Evolutionary conservation across 2,113 vertebrate species (phyloP).

Genomic region (Canis aureus): DNA sequence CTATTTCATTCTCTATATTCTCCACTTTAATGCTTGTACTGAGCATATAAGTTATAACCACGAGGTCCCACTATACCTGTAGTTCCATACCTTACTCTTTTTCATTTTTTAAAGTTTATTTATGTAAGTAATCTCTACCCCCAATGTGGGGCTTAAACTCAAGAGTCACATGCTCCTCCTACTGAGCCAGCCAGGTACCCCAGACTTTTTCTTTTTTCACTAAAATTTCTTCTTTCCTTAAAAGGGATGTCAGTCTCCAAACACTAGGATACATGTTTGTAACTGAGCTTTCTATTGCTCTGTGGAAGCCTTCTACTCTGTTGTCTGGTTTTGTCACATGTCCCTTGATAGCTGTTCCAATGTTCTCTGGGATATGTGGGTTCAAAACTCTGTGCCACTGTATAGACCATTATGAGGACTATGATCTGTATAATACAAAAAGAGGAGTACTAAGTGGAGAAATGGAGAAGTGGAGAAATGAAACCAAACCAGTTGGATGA

Average conservation of each 20-base stretch:
- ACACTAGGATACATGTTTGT: not conserved
- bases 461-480: not conserved
- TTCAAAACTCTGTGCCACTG: not conserved
- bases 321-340: not conserved
- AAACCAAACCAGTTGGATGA: not conserved
- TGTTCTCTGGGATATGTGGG: not conserved
- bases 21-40: not conserved
- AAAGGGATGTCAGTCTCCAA: not conserved
- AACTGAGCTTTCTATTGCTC: not conserved
- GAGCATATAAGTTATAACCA: not conserved
- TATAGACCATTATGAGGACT: not conserved
- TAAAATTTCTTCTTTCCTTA: not conserved
- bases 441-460: not conserved
- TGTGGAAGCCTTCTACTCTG: not conserved
- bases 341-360: not conserved
- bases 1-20: constrained; percentile 3
- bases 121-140: not conserved
- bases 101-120: not conserved
- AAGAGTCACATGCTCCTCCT: not conserved
- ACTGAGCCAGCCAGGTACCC: not conserved
- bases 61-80: not conserved
- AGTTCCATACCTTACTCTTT: constrained; percentile 21
- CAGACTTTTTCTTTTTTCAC: not conserved
- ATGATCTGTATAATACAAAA: not conserved
- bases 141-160: not conserved